Evolutionary conservation across 2,113 vertebrate genomes (phyloP).

Genomic region (Aptenodytes patagonicus): DNA sequence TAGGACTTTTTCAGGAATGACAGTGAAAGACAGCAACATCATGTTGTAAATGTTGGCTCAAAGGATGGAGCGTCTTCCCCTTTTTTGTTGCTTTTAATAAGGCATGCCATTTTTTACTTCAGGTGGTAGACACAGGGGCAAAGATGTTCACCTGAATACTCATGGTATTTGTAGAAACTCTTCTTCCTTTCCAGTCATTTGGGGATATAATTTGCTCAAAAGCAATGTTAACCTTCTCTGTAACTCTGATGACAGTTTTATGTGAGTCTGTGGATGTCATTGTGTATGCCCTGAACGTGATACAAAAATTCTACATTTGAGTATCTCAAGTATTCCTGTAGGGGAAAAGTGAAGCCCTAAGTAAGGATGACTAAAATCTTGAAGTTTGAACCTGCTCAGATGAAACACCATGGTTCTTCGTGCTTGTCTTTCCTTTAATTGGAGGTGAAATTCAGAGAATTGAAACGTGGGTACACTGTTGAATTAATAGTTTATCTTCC

Average conservation of each 20-base stretch:
- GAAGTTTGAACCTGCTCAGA: background rate
- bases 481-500: background rate
- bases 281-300: background rate
- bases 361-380: background rate
- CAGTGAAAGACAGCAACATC: background rate
- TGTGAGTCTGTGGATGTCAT: background rate
- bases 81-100: background rate
- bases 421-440: background rate
- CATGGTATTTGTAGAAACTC: background rate
- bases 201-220: background rate
- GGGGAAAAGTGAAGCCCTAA: background rate
- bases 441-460: background rate
- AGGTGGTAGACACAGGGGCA: background rate
- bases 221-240: background rate
- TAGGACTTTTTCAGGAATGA: background rate
- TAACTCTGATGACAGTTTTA: background rate
- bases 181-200: background rate
- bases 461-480: background rate
- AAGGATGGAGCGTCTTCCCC: background rate
- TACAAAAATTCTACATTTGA: background rate
- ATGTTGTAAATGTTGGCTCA: background rate
- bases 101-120: background rate
- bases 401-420: background rate
- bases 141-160: background rate
- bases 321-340: background rate